Percentiles rank a stretch among this genome's conserved stretches.
phyloP scores from a whole-genome alignment of 2,113 vertebrate species.

The Triplophysa siluroides region DNA sequence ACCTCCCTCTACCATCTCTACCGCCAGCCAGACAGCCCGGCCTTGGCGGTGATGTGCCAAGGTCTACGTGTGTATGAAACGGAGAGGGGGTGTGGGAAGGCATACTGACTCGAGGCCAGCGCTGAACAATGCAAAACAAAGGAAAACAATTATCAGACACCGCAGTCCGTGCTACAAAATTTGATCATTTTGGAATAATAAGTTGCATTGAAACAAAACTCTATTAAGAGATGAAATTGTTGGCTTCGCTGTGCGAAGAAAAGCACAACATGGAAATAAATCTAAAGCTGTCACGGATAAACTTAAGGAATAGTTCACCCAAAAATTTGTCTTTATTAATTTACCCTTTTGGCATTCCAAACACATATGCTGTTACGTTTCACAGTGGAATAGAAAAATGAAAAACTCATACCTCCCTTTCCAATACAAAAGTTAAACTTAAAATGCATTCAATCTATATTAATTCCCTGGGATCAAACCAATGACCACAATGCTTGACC shows the following conservation, averaged over 20 bases:
- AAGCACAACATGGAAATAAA: neutral
- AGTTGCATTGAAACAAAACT: too few relatives aligned
- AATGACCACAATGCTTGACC: too few relatives aligned
- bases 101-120: neutral
- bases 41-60: slow-evolving; percentile 24
- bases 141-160: neutral
- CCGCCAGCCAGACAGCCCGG: neutral
- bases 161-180: neutral
- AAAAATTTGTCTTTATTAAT: too few relatives aligned
- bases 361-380: too few relatives aligned
- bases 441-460: too few relatives aligned
- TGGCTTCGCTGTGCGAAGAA: neutral
- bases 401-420: too few relatives aligned
- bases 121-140: neutral
- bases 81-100: neutral
- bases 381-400: too few relatives aligned
- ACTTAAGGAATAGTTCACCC: too few relatives aligned
- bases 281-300: too few relatives aligned
- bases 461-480: too few relatives aligned
- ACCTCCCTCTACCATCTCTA: slow-evolving; percentile 11
- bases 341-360: too few relatives aligned
- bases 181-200: neutral
- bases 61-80: slow-evolving; percentile 16
- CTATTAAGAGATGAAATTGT: neutral
- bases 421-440: too few relatives aligned